Base-by-base conservation (phyloP, 1,140 invertebrate species). In the Lutraria rhynchaena region DNA sequence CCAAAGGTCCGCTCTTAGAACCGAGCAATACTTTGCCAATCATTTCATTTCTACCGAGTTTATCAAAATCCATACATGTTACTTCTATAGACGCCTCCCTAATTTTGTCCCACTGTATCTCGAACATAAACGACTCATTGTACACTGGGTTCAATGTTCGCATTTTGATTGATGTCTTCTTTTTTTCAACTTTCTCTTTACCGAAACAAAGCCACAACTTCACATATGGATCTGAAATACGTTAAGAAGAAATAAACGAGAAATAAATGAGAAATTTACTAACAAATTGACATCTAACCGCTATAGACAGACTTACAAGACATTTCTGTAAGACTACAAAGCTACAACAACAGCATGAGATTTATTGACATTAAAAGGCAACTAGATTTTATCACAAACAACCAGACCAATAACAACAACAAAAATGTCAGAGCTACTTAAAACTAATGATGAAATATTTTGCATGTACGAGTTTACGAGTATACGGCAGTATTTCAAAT, bases 11-110 rank as follows among this genome's bases (percentile, higher is more conserved):
- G 87, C 95, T 95, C 63, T 94, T 94, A 2, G 95, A 95, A 0
- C 96, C 96, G 55, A 97, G 95, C 11, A 95, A 95, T 15, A 96
- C 95, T 91, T 96, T 96, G n/a, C 97, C 96, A 92, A 98, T 96
- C 78, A 97, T 93, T 90, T 98, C 97, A 89, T 98, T 97, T 17
- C 95, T 94, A 15, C 96, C 96, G 76, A 97, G 96, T 90, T 96
- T 96, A 93, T 98, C 97, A 90, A 97, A 98, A 93, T 98, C 97
- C 90, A 98, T 96, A 63, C 97, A 96, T 93, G 97, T 97, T 58
- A 98, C 94, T 58, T 97, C 94, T 7, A 98, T 93, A 70, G 95
- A 95, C 74, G 97, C 96, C 85, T 98, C 96, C 82, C 96, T 95
- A 33, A 98, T 95, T 87, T 96, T 95, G 49, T 95, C 94, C 83